A percentile compares a stretch with the other conserved stretches of the same genome.
Evolutionary conservation across 1,140 invertebrate genomes (phyloP).

Genomic region (Anadara kagoshimensis): DNA sequence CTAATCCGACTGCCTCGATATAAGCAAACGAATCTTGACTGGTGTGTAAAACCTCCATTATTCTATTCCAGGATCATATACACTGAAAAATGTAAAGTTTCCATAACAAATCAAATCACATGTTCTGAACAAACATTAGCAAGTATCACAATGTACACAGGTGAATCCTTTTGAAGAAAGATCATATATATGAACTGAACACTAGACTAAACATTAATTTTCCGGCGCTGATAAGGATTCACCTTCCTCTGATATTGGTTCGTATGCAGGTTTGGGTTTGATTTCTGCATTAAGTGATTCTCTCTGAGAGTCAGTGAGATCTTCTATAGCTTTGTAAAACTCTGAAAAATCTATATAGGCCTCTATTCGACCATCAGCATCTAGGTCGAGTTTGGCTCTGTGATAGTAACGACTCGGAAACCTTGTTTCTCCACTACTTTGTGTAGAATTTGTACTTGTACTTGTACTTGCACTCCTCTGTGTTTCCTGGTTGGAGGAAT

Average conservation of each 20-base stretch:
- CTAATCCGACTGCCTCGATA: too few relatives aligned
- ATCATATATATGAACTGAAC: too few relatives aligned
- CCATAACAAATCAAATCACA: too few relatives aligned
- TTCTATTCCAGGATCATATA: too few relatives aligned
- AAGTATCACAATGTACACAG: too few relatives aligned
- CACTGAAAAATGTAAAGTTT: too few relatives aligned
- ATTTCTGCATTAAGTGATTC: constrained; percentile 61
- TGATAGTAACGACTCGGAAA: constrained; percentile 54
- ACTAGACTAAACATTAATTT: constrained; percentile 15
- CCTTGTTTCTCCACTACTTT: constrained; percentile 63
- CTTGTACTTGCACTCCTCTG: constrained; percentile 38
- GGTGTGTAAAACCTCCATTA: too few relatives aligned
- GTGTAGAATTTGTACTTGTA: constrained; percentile 62
- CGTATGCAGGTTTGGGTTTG: constrained; percentile 66
- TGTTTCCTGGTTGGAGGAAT: constrained; percentile 33
- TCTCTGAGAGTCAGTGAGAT: constrained; percentile 67
- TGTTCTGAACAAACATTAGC: too few relatives aligned
- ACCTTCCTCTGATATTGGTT: constrained; percentile 68
- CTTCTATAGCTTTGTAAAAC: constrained; percentile 85
- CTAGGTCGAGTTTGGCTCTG: constrained; percentile 72
- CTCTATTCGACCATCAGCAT: constrained; percentile 81
- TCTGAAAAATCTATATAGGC: constrained; percentile 90
- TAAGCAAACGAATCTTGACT: too few relatives aligned
- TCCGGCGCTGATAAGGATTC: constrained; percentile 26
- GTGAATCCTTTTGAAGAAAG: too few relatives aligned